Base-by-base conservation (phyloP, 2,113 vertebrate species). In the Argyrosomus japonicus region DNA sequence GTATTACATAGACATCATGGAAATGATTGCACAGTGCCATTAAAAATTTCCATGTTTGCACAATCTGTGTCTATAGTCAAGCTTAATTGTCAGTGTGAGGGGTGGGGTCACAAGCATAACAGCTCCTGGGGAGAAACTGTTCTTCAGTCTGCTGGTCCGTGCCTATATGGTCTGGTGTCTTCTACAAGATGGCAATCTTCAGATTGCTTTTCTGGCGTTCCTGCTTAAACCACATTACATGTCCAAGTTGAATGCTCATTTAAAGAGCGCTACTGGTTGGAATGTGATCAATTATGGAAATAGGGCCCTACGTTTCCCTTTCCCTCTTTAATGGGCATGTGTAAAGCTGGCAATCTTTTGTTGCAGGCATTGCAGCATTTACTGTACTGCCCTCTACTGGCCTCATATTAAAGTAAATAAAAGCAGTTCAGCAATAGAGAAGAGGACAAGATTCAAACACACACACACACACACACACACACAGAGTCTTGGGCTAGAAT, bases 351-450 rank as follows among this genome's bases (percentile, higher is more conserved):
- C 3, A 32, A 3, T 36, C 32, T 8, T 83, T 21, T 64, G 12
- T 18, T 51, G 18, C 23, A 32, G 25, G n/a, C 6, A 47, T 43
- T 71, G n/a, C 17, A 51, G 2, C 32, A 17, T 54, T 29, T 40
- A 64, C 56, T 82, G 3, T 77, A 77, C 74, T 78, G 83, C 67
- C 89, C 68, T 72, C 88, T 89, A 56, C 60, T 81, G 88, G 74
- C 18, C 56, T 78, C 19, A 75, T 4, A 68, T 10, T 19, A 58
- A 19, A 53, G 8, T n/a, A 23, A 25, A 40, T 9, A 21, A 15
- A 77, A 25, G 5, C 12, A 62, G 32, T 1, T 43, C 19, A 12
- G 58, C 9, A 19, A 5, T 9, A 47, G 2, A 47, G 29, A 53
- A 53, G 10, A 29, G 25, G 19, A 23, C 19, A 23, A 8, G 21